Evolutionary conservation across 2,888 invertebrate species (phyloP).

Genomic region (Clusia tigrina): DNA sequence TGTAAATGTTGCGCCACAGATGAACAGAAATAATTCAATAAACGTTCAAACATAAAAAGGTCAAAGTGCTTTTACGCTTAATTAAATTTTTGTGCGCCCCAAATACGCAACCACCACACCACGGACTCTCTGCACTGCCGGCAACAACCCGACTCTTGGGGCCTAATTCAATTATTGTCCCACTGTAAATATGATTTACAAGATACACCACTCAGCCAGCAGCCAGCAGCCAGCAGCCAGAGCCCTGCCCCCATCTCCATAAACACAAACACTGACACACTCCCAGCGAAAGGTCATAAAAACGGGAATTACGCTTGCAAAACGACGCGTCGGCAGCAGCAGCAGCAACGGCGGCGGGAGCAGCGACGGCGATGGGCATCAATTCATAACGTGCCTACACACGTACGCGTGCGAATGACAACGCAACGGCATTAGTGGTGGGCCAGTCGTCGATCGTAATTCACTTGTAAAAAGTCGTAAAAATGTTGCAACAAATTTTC

Average conservation of each 20-base stretch:
- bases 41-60: slow-evolving; percentile 22
- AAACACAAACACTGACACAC: background rate
- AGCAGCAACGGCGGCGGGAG: background rate
- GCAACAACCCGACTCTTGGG: background rate
- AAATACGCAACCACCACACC: background rate
- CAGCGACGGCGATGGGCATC: background rate
- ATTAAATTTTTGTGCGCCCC: slow-evolving; percentile 40
- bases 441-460: background rate
- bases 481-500: slow-evolving; percentile 1
- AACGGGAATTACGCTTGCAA: slow-evolving; percentile 14
- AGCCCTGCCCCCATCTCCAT: background rate
- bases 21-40: background rate
- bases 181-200: slow-evolving; percentile 55
- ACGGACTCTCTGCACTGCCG: slow-evolving; percentile 16
- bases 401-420: background rate
- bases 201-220: slow-evolving; percentile 34
- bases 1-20: background rate
- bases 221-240: background rate
- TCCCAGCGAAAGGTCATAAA: slow-evolving; percentile 21
- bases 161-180: slow-evolving; percentile 53
- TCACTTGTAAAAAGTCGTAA: background rate
- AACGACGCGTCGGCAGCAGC: background rate
- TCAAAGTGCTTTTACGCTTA: slow-evolving; percentile 40
- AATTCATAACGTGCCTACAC: slow-evolving; percentile 17
- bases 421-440: slow-evolving; percentile 1